Evolutionary conservation across 2,888 invertebrate species (phyloP), one percentile per base, ranked within the genome.

Genomic region (Allygus modestus): DNA sequence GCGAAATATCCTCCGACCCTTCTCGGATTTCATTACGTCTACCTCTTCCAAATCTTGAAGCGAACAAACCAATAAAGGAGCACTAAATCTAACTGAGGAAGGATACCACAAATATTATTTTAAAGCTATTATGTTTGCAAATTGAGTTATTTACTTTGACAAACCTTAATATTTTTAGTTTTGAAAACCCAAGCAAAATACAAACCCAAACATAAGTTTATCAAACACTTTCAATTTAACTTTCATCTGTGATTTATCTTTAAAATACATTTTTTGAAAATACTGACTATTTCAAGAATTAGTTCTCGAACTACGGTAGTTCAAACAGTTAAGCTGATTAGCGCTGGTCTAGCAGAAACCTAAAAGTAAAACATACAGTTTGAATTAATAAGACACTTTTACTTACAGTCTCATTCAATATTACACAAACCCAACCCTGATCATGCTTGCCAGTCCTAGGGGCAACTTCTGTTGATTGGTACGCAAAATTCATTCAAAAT

Each of bases 281-380:
- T n/a, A 65, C 26, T 28, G 31, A 28, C 7, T 65, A 0, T 7
- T 23, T 58, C 0, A 23, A 23, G 11, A 65, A 65, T 65, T 65
- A 65, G 28, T 65, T 28, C 1, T 65, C 28, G 65, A 65, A 65
- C 65, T 12, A 65, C 26, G 28, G 17, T 2, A 28, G 26, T 28
- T 28, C 65, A 65, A 65, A 65, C 65, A 28, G 28, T 28, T 11
- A 28, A 31, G 65, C 65, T 31, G 28, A 65, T 17, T 28, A 65
- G 65, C 65, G 65, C 20, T 65, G 65, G 1, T 46, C 51, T 77
- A 46, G 77, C n/a, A 51, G 77, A 51, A 46, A 77, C 77, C 77
- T 77, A 77, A 26, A 77, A 77, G 43, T 43, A 43, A 43, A 77
- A 77, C 28, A 43, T 73, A 73, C 73, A 73, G 2, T 73, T 73